These are phyloP conservation scores for Fragum whitleyi DNA, from an alignment of 2,888 invertebrate genomes.

Conservation along the genomic window DNA sequence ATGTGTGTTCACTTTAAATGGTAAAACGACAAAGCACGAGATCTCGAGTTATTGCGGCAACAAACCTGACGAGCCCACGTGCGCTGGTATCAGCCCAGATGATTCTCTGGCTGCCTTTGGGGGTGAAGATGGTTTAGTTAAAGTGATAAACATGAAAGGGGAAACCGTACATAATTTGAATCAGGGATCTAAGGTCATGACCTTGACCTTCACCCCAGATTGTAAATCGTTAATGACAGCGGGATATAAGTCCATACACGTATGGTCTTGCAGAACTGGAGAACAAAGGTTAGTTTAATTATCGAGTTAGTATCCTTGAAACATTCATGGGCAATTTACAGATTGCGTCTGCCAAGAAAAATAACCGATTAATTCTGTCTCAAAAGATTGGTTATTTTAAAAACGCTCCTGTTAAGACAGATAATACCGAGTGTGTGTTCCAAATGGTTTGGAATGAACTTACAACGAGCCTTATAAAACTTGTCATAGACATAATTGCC, in stretches of 20 bases:
- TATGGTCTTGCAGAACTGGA: slow-evolving; percentile 74
- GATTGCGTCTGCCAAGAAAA: too few relatives aligned
- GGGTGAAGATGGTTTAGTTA: slow-evolving; percentile 71
- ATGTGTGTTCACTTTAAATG: slow-evolving; percentile 61
- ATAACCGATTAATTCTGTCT: too few relatives aligned
- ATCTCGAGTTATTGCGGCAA: slow-evolving; percentile 67
- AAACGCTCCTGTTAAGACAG: too few relatives aligned
- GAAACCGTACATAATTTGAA: slow-evolving; percentile 68
- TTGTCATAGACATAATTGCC: too few relatives aligned
- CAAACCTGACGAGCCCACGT: slow-evolving; percentile 67
- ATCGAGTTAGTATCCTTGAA: too few relatives aligned
- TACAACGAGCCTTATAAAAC: too few relatives aligned
- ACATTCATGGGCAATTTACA: too few relatives aligned
- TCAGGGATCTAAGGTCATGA: slow-evolving; percentile 71
- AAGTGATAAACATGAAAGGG: slow-evolving; percentile 69
- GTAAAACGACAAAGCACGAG: slow-evolving; percentile 33
- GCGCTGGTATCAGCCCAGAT: slow-evolving; percentile 71
- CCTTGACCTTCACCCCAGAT: slow-evolving; percentile 69
- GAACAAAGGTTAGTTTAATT: slow-evolving; percentile 31
- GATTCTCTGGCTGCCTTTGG: slow-evolving; percentile 70
- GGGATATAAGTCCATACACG: slow-evolving; percentile 75
- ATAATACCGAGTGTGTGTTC: too few relatives aligned
- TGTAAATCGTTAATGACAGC: slow-evolving; percentile 70
- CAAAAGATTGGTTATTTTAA: too few relatives aligned
- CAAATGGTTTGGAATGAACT: too few relatives aligned